phyloP scores from a whole-genome alignment of 2,113 vertebrate genomes.

The Bos taurus region DNA sequence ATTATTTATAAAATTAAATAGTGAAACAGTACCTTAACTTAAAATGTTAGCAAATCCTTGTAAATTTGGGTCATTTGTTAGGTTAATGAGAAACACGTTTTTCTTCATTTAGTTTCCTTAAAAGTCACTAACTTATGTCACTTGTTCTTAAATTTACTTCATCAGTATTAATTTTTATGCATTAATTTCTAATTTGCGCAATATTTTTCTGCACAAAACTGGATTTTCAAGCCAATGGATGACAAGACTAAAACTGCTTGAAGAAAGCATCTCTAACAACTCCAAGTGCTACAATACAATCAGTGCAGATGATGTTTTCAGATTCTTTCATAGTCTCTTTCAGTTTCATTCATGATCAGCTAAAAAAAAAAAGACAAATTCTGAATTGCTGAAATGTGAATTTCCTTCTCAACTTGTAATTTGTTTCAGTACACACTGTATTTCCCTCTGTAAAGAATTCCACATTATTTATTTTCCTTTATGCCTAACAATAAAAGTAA shows the following conservation, averaged over 20 bases:
- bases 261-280: background rate
- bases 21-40: background rate
- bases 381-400: background rate
- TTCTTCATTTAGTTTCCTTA: background rate
- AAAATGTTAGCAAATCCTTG: background rate
- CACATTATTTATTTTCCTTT: background rate
- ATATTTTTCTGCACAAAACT: background rate
- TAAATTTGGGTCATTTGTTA: background rate
- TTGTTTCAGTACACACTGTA: background rate
- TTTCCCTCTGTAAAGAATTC: background rate
- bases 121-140: background rate
- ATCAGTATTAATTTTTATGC: background rate
- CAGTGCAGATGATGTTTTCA: background rate
- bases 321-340: background rate
- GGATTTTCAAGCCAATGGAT: background rate
- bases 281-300: background rate
- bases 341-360: background rate
- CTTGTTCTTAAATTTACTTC: constrained; percentile 16
- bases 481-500: background rate
- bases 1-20: background rate
- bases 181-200: background rate
- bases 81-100: background rate
- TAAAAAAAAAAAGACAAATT: background rate
- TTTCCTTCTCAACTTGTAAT: background rate
- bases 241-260: background rate